Conservation (phyloP, 2,797 vertebrate species). For the Falco columbarius region DNA sequence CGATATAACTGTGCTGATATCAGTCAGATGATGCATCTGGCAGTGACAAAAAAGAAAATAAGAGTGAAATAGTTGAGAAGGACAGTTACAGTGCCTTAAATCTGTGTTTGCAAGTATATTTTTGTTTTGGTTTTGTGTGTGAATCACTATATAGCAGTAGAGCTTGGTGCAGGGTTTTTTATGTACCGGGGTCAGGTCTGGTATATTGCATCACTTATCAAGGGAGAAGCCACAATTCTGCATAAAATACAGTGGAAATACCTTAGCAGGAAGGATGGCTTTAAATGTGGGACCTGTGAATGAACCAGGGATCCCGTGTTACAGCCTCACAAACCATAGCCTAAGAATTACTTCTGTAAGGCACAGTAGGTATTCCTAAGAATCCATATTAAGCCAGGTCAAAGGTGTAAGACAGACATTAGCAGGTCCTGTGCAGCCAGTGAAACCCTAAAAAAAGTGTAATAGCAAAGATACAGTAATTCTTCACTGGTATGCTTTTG, state of each 20-base stretch:
- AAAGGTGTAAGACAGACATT: background rate
- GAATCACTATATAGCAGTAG: background rate
- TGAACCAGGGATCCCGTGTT: background rate
- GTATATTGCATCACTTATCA: background rate
- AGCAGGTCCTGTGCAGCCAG: background rate
- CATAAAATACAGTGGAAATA: background rate
- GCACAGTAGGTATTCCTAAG: background rate
- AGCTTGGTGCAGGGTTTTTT: background rate
- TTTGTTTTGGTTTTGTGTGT: background rate
- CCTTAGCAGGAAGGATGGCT: background rate
- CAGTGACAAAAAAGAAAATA: background rate
- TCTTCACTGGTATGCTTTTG: background rate
- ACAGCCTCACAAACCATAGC: background rate
- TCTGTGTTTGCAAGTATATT: background rate
- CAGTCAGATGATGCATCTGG: background rate
- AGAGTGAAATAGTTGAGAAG: background rate
- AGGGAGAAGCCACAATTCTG: background rate
- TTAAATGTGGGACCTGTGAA: background rate
- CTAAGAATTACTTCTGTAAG: background rate
- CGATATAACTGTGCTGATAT: background rate
- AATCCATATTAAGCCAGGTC: background rate
- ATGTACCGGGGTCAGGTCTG: background rate
- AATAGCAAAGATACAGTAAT: background rate
- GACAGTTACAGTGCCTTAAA: background rate
- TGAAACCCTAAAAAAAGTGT: background rate